phyloP scores from a whole-genome alignment of 2,113 vertebrate species.

The Grallaria varia region DNA sequence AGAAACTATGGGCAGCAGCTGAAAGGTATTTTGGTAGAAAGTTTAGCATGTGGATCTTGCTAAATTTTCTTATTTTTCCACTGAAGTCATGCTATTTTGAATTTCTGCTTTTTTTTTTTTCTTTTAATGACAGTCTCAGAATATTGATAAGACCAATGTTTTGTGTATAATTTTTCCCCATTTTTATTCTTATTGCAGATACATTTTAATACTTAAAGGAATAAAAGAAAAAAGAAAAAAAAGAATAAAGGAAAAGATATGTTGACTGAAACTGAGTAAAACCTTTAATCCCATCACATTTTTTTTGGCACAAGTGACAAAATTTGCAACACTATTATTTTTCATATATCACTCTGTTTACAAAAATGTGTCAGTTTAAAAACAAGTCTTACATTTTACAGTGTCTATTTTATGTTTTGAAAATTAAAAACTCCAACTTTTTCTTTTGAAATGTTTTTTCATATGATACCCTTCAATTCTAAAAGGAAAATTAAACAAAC shows the following conservation, averaged over 20 bases:
- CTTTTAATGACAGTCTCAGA: not conserved
- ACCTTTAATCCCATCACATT: not conserved
- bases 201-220: not conserved
- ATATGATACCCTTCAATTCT: not conserved
- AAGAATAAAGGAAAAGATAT: not conserved
- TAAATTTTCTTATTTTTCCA: not conserved
- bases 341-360: not conserved
- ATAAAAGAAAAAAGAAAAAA: not conserved
- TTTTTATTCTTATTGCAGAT: not conserved
- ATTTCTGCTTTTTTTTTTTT: not conserved
- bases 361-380: not conserved
- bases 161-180: not conserved
- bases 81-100: not conserved
- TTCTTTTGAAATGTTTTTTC: not conserved
- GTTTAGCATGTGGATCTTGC: not conserved
- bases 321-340: not conserved
- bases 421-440: not conserved
- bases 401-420: not conserved
- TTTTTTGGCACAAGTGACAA: not conserved
- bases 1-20: not conserved
- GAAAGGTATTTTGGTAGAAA: not conserved
- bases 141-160: not conserved
- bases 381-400: not conserved
- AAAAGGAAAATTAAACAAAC: not conserved
- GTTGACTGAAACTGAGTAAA: not conserved